Evolutionary conservation across 2,888 invertebrate species (phyloP).

Genomic region (Unio pictorum): DNA sequence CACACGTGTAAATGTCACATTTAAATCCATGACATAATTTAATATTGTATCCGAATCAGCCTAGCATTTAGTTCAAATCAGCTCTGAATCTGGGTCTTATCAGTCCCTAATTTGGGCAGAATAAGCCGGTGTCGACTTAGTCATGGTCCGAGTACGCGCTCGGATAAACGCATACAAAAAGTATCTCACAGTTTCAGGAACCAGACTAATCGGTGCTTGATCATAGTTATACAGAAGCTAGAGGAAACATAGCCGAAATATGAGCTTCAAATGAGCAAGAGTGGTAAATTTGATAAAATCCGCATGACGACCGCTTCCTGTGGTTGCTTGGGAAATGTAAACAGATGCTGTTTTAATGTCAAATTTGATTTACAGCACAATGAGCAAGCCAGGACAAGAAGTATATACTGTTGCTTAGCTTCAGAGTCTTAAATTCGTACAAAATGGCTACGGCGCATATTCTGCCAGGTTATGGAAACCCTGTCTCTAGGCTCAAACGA

Average conservation of each 20-base stretch:
- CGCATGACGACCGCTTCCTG: conserved; percentile 15
- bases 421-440: not conserved
- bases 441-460: conserved; percentile 63
- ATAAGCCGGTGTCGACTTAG: no score
- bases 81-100: no score
- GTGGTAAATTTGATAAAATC: not conserved
- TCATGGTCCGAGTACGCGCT: no score
- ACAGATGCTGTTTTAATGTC: conserved; percentile 18
- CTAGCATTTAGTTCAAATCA: no score
- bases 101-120: no score
- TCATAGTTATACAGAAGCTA: not conserved
- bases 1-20: no score
- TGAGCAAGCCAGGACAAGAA: not conserved
- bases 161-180: no score
- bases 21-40: no score
- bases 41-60: no score
- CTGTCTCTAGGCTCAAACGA: conserved; percentile 50
- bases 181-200: no score
- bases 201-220: no score
- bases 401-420: not conserved
- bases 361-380: no score
- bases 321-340: conserved; percentile 53
- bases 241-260: not conserved
- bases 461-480: conserved; percentile 61
- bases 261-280: not conserved